phyloP scores from a whole-genome alignment of 2,888 invertebrate species.

The Agriopis marginaria region DNA sequence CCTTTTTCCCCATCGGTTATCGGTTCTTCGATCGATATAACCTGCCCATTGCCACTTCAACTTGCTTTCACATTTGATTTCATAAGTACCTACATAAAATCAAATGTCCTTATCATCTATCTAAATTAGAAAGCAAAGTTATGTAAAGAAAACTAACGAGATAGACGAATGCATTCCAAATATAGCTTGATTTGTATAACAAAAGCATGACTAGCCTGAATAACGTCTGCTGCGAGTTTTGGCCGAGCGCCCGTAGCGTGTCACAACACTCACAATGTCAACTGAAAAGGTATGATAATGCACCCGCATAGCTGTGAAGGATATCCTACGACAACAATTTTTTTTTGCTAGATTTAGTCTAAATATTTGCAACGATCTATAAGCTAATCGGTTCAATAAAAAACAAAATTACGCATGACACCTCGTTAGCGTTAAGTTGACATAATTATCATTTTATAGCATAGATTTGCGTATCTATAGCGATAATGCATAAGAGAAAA shows the following conservation, averaged over 20 bases:
- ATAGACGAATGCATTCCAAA: background rate
- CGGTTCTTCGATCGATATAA: too few relatives aligned
- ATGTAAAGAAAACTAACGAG: background rate
- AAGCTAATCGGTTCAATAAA: too few relatives aligned
- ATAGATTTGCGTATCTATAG: too few relatives aligned
- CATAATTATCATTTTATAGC: too few relatives aligned
- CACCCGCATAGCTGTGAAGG: background rate
- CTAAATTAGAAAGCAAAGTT: background rate
- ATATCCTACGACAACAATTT: background rate
- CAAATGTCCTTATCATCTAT: background rate
- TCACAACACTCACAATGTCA: slow-evolving; percentile 24
- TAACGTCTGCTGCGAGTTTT: slow-evolving; percentile 4
- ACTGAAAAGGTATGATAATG: slow-evolving; percentile 45
- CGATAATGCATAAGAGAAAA: too few relatives aligned
- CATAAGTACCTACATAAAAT: too few relatives aligned
- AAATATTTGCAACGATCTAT: background rate
- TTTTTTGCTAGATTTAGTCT: background rate
- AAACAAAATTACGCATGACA: too few relatives aligned
- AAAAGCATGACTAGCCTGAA: slow-evolving; percentile 7
- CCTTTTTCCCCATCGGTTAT: too few relatives aligned
- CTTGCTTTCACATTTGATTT: too few relatives aligned
- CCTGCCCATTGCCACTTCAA: too few relatives aligned
- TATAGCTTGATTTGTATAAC: slow-evolving; percentile 2
- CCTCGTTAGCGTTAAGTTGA: too few relatives aligned
- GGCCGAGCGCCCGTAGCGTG: slow-evolving; percentile 15